phyloP scores from a whole-genome alignment of 2,888 invertebrate species.

The Standfussiana lucernea region DNA sequence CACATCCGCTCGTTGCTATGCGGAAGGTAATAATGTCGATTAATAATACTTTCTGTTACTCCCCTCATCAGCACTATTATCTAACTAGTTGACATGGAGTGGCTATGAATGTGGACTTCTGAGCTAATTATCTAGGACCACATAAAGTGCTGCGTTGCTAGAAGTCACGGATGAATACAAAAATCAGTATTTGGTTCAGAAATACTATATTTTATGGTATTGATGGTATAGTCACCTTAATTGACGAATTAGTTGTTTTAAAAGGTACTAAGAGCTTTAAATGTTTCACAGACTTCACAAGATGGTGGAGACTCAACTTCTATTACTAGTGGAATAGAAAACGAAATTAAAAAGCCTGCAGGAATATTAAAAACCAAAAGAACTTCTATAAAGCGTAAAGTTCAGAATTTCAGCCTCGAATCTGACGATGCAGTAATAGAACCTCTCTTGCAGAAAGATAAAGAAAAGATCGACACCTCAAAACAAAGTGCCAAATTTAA shows the following conservation, averaged over 20 bases:
- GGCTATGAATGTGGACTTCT: neutral
- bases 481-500: slow-evolving; percentile 85
- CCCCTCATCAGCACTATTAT: neutral
- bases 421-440: slow-evolving; percentile 86
- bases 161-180: neutral
- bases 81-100: neutral
- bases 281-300: slow-evolving; percentile 84
- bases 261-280: slow-evolving; percentile 28
- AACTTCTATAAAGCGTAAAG: slow-evolving; percentile 84
- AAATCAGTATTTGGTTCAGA: neutral
- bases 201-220: neutral
- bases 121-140: neutral
- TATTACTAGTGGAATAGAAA: slow-evolving; percentile 85
- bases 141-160: neutral
- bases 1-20: slow-evolving; percentile 85
- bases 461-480: slow-evolving; percentile 75
- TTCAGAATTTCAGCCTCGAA: slow-evolving; percentile 82
- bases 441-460: slow-evolving; percentile 84
- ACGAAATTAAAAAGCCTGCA: slow-evolving; percentile 83
- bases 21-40: slow-evolving; percentile 79
- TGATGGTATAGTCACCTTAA: neutral
- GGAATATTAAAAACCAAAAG: slow-evolving; percentile 87
- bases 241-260: neutral
- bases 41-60: neutral
- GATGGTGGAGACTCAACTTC: slow-evolving; percentile 85